A percentile compares a stretch with the other conserved stretches of the same genome.
Evolutionary conservation across 2,797 vertebrate genomes (phyloP).

Genomic region (Chelonia mydas): DNA sequence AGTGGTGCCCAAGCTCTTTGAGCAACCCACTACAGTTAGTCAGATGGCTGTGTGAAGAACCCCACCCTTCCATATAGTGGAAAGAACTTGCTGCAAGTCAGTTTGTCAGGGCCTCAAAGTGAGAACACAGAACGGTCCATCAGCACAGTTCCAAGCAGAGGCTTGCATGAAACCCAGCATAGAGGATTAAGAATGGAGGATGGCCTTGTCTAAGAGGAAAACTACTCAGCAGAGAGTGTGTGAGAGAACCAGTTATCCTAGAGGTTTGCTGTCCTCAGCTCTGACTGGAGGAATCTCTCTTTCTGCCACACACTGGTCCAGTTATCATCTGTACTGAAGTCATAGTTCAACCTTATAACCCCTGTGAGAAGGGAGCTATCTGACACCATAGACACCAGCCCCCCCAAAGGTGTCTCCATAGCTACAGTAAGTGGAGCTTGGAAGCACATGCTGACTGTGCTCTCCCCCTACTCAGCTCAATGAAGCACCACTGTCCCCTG

Average conservation of each 20-base stretch:
- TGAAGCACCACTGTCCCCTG: background rate
- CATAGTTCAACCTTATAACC: background rate
- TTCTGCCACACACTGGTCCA: background rate
- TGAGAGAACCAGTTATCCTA: background rate
- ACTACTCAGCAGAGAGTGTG: background rate
- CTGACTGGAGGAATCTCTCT: background rate
- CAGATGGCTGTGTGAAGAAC: background rate
- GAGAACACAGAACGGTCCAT: background rate
- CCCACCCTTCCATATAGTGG: background rate
- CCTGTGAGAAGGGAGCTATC: background rate
- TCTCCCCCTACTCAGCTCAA: background rate
- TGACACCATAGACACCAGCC: background rate
- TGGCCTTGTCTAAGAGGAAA: background rate
- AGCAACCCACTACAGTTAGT: background rate
- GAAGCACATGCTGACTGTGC: background rate
- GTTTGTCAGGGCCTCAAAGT: background rate
- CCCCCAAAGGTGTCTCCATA: background rate
- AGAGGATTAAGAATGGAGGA: background rate
- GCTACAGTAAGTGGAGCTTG: background rate
- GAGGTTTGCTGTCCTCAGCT: background rate
- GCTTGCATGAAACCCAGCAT: background rate
- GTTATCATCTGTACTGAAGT: background rate
- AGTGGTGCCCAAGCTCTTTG: background rate
- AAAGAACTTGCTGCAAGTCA: background rate
- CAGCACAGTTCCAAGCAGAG: background rate